Conservation (phyloP, 2,113 vertebrate species). For the Mobula birostris region DNA sequence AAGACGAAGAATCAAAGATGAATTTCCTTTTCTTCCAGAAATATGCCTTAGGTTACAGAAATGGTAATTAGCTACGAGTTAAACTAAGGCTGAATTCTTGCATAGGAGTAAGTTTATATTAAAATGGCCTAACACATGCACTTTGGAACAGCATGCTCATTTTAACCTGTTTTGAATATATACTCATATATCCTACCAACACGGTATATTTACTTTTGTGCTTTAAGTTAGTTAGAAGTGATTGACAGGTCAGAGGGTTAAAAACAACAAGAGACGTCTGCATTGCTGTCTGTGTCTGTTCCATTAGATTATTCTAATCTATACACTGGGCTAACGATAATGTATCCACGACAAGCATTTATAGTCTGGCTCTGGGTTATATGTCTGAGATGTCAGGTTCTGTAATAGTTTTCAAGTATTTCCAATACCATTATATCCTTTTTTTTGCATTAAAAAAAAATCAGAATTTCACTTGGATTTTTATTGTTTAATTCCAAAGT, state of each 20-base stretch:
- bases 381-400: constrained; percentile 7
- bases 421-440: neutral
- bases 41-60: neutral
- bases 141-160: constrained; percentile 3
- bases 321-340: neutral
- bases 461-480: neutral
- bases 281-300: constrained; percentile 33
- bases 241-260: constrained; percentile 30
- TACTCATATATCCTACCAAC: neutral
- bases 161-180: neutral
- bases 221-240: neutral
- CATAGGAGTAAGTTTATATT: neutral
- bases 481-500: neutral
- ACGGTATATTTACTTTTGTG: neutral
- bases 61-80: neutral
- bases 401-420: constrained; percentile 15
- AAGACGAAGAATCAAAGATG: constrained; percentile 3
- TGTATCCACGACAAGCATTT: constrained; percentile 12
- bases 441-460: neutral
- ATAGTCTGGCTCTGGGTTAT: constrained; percentile 23
- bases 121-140: neutral
- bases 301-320: constrained; percentile 27
- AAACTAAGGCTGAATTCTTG: neutral
- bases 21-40: neutral
- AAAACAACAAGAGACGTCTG: constrained; percentile 24